Conservation (phyloP, 2,888 invertebrate species). For the Pyrrhosoma nymphula region DNA sequence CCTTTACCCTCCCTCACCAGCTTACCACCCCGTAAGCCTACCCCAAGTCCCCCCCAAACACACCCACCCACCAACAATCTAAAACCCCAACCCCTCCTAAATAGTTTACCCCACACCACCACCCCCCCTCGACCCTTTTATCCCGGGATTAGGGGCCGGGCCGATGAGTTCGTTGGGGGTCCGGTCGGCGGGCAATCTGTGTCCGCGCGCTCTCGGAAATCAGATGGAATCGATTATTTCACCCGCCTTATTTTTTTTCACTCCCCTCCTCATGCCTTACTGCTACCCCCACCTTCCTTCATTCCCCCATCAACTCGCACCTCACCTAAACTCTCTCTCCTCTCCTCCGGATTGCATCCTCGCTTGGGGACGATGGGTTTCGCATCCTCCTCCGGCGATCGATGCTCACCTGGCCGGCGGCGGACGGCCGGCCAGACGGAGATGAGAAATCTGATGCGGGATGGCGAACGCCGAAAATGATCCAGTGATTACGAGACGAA, state of each 20-base stretch:
- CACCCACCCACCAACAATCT: background rate
- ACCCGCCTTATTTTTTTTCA: background rate
- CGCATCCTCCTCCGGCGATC: background rate
- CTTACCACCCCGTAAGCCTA: background rate
- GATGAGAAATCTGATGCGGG: background rate
- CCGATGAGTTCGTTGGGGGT: background rate
- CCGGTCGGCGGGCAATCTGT: background rate
- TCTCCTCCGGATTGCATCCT: background rate
- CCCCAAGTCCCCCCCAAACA: background rate
- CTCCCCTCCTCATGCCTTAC: background rate
- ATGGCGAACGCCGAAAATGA: background rate
- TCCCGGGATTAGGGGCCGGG: background rate
- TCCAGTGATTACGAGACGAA: background rate
- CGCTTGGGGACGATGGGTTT: background rate
- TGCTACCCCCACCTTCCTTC: background rate
- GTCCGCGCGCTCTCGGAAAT: constrained; percentile 12
- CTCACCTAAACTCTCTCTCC: background rate
- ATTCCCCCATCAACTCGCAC: no score
- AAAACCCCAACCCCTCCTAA: background rate
- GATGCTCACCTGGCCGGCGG: background rate
- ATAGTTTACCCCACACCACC: background rate
- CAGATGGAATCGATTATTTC: constrained; percentile 32
- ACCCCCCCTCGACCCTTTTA: background rate
- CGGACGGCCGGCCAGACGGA: background rate
- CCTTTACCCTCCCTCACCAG: background rate